These are phyloP conservation scores for Manduca sexta DNA, from an alignment of 1,140 invertebrate genomes.

Conservation along the genomic window DNA sequence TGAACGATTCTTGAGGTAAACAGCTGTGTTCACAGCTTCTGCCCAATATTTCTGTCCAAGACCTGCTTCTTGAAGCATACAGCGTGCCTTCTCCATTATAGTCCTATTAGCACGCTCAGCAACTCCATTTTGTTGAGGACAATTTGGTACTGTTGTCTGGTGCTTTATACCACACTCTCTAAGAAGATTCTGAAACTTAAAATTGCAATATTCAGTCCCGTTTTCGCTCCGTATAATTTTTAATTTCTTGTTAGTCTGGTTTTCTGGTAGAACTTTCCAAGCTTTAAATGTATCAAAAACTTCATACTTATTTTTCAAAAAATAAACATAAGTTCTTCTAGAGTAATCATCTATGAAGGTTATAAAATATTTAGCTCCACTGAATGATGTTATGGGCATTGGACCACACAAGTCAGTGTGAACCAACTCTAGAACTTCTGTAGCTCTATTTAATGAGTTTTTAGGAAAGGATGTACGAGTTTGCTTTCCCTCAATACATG, in stretches of 20 bases:
- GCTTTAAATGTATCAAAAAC: no score
- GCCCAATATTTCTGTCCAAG: conserved; percentile 1
- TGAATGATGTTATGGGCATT: conserved; percentile 20
- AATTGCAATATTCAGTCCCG: no score
- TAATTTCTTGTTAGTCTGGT: no score
- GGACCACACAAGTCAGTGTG: no score
- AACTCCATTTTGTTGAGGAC: conserved; percentile 37
- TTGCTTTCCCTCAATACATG: no score
- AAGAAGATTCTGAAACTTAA: conserved; percentile 16
- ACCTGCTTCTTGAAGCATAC: conserved; percentile 21
- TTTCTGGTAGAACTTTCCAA: no score
- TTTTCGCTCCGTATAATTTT: no score
- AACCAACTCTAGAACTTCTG: conserved; percentile 15
- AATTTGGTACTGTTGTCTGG: conserved; percentile 22
- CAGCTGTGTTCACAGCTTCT: conserved; percentile 7
- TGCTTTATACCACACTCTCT: conserved; percentile 15
- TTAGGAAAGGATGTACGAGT: no score
- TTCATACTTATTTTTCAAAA: conserved; percentile 4
- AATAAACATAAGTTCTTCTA: conserved; percentile 13
- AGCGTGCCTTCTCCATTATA: conserved; percentile 28
- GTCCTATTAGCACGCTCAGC: conserved; percentile 46
- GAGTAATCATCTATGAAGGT: conserved; percentile 20
- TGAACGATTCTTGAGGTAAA: conserved; percentile 2
- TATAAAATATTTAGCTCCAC: conserved; percentile 18
- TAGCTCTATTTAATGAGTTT: no score